phyloP scores from a whole-genome alignment of 2,797 vertebrate species.

The Polyboroides typus region DNA sequence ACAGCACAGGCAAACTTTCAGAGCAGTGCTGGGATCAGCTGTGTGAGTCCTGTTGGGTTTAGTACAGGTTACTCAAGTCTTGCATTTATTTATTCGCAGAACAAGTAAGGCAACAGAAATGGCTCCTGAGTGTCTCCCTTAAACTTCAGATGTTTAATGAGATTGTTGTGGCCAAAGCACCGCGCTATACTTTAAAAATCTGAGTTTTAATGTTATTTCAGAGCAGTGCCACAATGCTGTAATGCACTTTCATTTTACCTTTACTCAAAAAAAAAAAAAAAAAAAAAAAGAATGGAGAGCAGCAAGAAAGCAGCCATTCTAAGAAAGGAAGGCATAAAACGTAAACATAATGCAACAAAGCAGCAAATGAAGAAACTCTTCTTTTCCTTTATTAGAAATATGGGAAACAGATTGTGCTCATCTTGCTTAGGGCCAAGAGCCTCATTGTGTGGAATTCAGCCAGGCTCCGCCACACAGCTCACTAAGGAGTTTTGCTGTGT shows the following conservation, averaged over 20 bases:
- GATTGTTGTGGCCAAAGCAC: neutral
- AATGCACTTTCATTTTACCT: conserved; percentile 62
- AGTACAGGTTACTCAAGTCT: neutral
- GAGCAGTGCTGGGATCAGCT: neutral
- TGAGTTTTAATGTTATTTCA: conserved; percentile 28
- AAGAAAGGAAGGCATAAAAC: conserved; percentile 53
- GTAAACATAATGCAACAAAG: conserved; percentile 58
- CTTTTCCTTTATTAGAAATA: conserved; percentile 66
- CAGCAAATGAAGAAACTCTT: conserved; percentile 59
- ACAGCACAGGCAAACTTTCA: neutral
- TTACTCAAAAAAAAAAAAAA: neutral
- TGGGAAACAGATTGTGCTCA: conserved; percentile 73
- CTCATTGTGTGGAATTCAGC: conserved; percentile 53
- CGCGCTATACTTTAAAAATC: neutral
- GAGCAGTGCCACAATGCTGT: neutral
- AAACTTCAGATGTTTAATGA: neutral
- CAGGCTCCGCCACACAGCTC: conserved; percentile 63
- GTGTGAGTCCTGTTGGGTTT: neutral
- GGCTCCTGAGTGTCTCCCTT: neutral
- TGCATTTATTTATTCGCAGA: neutral
- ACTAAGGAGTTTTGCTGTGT: conserved; percentile 57
- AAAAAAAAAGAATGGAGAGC: neutral
- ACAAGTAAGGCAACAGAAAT: neutral
- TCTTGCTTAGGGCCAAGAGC: conserved; percentile 70
- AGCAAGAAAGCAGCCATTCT: conserved; percentile 61